phyloP scores from a whole-genome alignment of 2,888 invertebrate species.

The Bembecia ichneumoniformis region DNA sequence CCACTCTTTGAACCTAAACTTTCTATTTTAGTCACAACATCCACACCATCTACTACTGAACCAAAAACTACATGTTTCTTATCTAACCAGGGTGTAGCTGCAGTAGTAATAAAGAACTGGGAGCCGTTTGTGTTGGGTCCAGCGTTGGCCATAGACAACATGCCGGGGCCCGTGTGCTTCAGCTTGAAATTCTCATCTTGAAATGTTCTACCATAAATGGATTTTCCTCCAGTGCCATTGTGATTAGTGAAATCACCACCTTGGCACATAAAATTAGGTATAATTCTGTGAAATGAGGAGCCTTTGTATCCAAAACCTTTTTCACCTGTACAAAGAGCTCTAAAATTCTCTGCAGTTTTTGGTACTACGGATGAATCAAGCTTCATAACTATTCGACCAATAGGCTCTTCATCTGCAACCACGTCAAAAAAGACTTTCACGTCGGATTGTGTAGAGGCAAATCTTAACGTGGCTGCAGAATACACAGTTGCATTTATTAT shows the following conservation, averaged over 20 bases:
- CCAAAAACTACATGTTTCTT: constrained; percentile 97
- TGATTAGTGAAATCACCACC: constrained; percentile 94
- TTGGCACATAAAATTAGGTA: constrained; percentile 97
- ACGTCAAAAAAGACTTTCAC: constrained; percentile 89
- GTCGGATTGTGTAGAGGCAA: constrained; percentile 50
- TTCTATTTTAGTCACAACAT: constrained; percentile 90
- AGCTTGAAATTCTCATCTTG: constrained; percentile 95
- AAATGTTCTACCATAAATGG: constrained; percentile 95
- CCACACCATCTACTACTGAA: constrained; percentile 90
- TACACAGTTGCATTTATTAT: constrained; percentile 51
- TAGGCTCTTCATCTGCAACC: constrained; percentile 81
- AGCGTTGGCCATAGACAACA: constrained; percentile 96
- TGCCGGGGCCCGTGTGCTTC: constrained; percentile 91
- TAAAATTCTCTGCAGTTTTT: constrained; percentile 95
- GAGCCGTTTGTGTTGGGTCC: constrained; percentile 97
- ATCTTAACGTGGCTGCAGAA: constrained; percentile 53
- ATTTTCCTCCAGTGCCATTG: constrained; percentile 95
- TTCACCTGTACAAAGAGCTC: constrained; percentile 82
- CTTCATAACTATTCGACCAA: constrained; percentile 92
- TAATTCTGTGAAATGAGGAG: constrained; percentile 90
- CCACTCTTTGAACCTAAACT: constrained; percentile 86
- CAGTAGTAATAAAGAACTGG: constrained; percentile 97
- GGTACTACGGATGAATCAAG: constrained; percentile 90
- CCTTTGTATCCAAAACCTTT: constrained; percentile 87
- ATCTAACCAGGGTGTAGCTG: constrained; percentile 94